Conservation (phyloP, 2,113 vertebrate genomes). For the Gasterosteus nipponicus region DNA sequence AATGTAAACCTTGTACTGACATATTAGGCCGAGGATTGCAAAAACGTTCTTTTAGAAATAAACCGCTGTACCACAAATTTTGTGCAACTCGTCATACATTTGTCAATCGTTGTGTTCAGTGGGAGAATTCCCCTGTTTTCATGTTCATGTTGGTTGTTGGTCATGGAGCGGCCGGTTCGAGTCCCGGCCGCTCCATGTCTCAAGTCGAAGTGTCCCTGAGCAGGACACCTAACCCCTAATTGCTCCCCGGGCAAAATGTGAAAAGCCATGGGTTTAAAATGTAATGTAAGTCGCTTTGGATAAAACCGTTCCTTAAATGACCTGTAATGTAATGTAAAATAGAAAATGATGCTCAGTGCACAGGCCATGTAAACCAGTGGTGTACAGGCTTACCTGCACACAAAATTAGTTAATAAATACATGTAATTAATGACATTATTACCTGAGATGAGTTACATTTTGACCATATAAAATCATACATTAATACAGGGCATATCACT, state of each 20-base stretch:
- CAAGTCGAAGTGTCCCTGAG: too few relatives aligned
- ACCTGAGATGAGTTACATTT: neutral
- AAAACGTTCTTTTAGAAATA: constrained; percentile 12
- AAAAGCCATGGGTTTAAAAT: too few relatives aligned
- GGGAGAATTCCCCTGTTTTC: neutral
- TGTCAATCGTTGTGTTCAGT: neutral
- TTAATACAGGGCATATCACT: neutral
- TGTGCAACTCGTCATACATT: neutral
- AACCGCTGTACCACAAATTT: neutral
- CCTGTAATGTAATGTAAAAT: too few relatives aligned
- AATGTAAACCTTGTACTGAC: neutral
- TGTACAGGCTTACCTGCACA: neutral
- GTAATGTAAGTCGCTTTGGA: too few relatives aligned
- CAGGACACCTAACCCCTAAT: too few relatives aligned
- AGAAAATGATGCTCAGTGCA: too few relatives aligned
- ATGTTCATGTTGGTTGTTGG: neutral
- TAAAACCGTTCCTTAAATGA: too few relatives aligned
- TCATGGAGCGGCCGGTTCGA: too few relatives aligned
- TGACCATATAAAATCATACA: neutral
- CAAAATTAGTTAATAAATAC: neutral
- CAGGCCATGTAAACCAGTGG: neutral
- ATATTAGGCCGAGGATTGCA: neutral
- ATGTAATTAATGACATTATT: neutral
- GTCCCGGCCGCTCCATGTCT: too few relatives aligned
- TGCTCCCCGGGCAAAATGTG: too few relatives aligned